Evolutionary conservation across 2,797 vertebrate species (phyloP).

Genomic region (Pseudochirops cupreus): DNA sequence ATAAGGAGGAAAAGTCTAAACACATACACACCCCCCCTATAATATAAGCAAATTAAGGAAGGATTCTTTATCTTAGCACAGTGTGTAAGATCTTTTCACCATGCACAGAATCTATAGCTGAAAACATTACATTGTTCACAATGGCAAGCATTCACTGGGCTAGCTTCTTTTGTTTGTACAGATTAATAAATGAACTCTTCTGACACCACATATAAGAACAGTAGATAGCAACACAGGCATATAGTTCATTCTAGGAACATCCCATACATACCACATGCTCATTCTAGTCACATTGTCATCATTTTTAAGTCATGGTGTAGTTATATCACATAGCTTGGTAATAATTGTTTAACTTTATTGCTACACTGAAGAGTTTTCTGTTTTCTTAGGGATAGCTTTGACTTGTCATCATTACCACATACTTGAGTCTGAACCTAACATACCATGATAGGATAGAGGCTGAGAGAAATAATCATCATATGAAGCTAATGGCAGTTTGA

Average conservation of each 20-base stretch:
- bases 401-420: constrained; percentile 76
- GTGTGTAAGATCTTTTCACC: constrained; percentile 52
- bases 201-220: constrained; percentile 74
- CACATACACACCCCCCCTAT: background rate
- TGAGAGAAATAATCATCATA: constrained; percentile 59
- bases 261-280: constrained; percentile 76
- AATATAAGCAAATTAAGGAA: constrained; percentile 32
- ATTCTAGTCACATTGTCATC: constrained; percentile 83
- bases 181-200: constrained; percentile 80
- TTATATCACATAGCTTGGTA: constrained; percentile 81
- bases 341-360: constrained; percentile 87
- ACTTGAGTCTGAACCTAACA: constrained; percentile 75
- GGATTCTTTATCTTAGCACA: constrained; percentile 36
- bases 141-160: constrained; percentile 27
- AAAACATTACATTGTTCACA: constrained; percentile 24
- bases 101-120: constrained; percentile 62
- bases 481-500: constrained; percentile 63
- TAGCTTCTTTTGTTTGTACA: constrained; percentile 64
- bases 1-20: constrained; percentile 18
- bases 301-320: constrained; percentile 85
- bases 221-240: constrained; percentile 72
- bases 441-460: constrained; percentile 69
- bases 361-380: constrained; percentile 82
- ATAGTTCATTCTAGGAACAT: constrained; percentile 76
- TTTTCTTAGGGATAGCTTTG: constrained; percentile 83